Base-by-base conservation (phyloP, 1,140 invertebrate species). In the Saccostrea glomerata region DNA sequence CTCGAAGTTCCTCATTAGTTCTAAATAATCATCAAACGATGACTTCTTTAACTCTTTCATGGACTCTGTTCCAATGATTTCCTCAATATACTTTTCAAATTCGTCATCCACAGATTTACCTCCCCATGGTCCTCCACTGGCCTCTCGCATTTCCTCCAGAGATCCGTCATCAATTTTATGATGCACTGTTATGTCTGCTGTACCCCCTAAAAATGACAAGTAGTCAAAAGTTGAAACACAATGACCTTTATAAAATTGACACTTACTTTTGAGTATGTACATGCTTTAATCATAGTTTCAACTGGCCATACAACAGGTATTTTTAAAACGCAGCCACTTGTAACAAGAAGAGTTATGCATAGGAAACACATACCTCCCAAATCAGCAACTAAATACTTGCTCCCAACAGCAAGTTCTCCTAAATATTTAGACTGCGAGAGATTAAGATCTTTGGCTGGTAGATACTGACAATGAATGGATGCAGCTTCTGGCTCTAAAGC, bases 121-220 rank as follows among this genome's bases (percentile, higher is more conserved):
- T 17, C 90, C 90, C 89, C 89, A 91, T 36, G 85, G 86, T 58
- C 90, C 90, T 63, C 90, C 90, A 54, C 66, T 87, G 7, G 89
- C 89, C 25, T 82, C 77, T 25, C 86, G 70, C 11, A 91, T 20
- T 82, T 91, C 90, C 60, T 77, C 25, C 17, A 91, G 55, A n/a
- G 70, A 47, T 25, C 86, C 77, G 30, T 89, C 89, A 23, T 15
- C 47, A 11, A 58, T 55, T 56, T 58, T 82, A 20, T 90, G 77
- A 56, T 90, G 89, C 15, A 91, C 89, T 63, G 90, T 91, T 17
- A 90, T 86, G 56, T 91, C 90, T 73, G 85, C 87, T 15, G 90
- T 91, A 12, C 90, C 89, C 15, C 90, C 90, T 91, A 25, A 56
- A 87, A 89, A 23, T 9, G 23, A 66, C 20, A 66, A 5, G 17